These are phyloP conservation scores for Diplodus puntazzo DNA, from an alignment of 2,797 vertebrate species.

Conservation along the genomic window DNA sequence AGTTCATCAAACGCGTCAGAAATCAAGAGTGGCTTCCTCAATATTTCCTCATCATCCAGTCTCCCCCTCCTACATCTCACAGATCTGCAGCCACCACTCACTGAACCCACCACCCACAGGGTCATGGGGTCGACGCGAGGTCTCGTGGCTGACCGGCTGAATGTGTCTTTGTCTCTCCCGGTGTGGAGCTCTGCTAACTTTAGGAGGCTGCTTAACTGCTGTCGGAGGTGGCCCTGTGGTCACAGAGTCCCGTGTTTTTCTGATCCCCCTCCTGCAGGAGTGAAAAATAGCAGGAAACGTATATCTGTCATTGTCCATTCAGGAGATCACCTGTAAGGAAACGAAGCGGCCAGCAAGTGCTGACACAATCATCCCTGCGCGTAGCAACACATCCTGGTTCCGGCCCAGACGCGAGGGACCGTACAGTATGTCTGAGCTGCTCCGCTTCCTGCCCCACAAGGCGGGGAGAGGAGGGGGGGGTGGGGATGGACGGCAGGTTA, in stretches of 20 bases:
- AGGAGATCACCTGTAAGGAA: slow-evolving; percentile 89
- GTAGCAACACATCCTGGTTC: slow-evolving; percentile 87
- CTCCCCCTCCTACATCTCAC: slow-evolving; percentile 19
- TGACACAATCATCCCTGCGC: slow-evolving; percentile 86
- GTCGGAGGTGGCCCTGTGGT: slow-evolving; percentile 67
- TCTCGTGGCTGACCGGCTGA: slow-evolving; percentile 53
- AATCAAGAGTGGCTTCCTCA: slow-evolving; percentile 82
- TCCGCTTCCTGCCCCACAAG: slow-evolving; percentile 78
- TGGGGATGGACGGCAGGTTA: slow-evolving; percentile 71
- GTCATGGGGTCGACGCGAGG: slow-evolving; percentile 64
- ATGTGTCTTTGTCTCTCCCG: slow-evolving; percentile 72
- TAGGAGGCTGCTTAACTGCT: slow-evolving; percentile 57
- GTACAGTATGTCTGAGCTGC: slow-evolving; percentile 82
- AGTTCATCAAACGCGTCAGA: slow-evolving; percentile 83
- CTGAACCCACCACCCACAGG: slow-evolving; percentile 45
- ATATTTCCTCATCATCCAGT: slow-evolving; percentile 74
- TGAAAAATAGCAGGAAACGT: slow-evolving; percentile 86
- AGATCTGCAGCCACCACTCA: slow-evolving; percentile 57
- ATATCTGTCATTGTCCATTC: slow-evolving; percentile 87
- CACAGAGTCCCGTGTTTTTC: slow-evolving; percentile 76
- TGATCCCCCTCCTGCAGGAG: slow-evolving; percentile 75
- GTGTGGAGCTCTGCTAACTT: slow-evolving; percentile 59
- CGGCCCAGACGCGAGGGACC: slow-evolving; percentile 85
- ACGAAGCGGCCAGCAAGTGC: slow-evolving; percentile 83
- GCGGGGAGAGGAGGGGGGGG: slow-evolving; percentile 44